Evolutionary conservation across 2,888 invertebrate genomes (phyloP), one percentile per base, ranked within the genome.

Genomic region (Perithous albicinctus): DNA sequence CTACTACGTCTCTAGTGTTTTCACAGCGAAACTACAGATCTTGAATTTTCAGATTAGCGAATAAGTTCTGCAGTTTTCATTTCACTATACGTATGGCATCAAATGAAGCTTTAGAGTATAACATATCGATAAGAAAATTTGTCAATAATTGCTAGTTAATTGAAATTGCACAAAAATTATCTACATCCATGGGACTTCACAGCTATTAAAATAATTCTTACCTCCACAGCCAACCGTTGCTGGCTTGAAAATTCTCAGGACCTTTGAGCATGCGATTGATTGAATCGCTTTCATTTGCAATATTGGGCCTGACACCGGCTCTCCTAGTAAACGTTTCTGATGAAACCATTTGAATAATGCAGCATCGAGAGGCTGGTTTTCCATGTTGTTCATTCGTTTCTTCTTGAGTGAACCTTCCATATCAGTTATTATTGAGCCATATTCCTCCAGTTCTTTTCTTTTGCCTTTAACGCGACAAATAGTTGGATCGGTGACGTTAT

Each of bases 231-330:
- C 70, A 70, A 70, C 70, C 70, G 56, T 70, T 56, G 59, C 70
- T 70, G 56, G 56, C 70, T 70, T 70, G 56, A 56, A 70, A 70
- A 70, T 70, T 70, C 59, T 70, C 70, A 70, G 66, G 48, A 48
- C 66, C 66, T 32, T 67, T 67, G 32, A 67, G 48, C 66, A 67
- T 67, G 48, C 66, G 48, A 48, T 67, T 67, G 35, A 67, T 67
- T 67, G 66, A 67, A 67, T 67, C 66, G 66, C 66, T 51, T 67
- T 67, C 66, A 67, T 67, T 51, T 67, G 66, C 66, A 67, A 18
- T 15, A 67, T 67, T 67, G 32, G 66, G 66, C 66, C 63, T 63
- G 63, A 63, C 63, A 63, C 63, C 41, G 63, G 63, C 63, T 20
- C 63, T 63, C 63, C 63, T 20, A 63, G 63, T 41, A 63, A 63